Conservation (phyloP, 2,888 invertebrate species). For the Pseudanteris insignis region DNA sequence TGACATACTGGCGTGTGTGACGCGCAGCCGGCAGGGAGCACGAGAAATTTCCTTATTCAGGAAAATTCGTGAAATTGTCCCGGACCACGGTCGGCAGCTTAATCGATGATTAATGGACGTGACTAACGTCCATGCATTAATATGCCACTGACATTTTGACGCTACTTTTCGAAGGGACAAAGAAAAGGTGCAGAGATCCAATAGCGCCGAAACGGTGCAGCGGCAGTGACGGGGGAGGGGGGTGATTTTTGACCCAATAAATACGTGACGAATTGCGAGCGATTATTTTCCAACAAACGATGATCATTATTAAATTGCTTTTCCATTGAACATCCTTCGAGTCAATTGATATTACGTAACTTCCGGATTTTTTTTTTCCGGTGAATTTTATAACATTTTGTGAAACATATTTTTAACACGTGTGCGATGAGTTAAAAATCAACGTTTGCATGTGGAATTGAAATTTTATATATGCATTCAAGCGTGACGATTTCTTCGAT, state of each 20-base stretch:
- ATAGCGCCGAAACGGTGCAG: background rate
- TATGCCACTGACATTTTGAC: conserved; percentile 27
- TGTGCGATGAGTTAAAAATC: too few relatives aligned
- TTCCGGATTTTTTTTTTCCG: too few relatives aligned
- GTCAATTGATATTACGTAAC: too few relatives aligned
- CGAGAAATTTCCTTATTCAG: conserved; percentile 58
- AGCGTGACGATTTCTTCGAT: too few relatives aligned
- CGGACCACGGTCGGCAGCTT: conserved; percentile 63
- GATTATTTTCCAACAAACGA: conserved; percentile 19
- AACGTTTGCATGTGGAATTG: too few relatives aligned
- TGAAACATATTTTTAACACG: too few relatives aligned
- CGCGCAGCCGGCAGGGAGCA: conserved; percentile 43
- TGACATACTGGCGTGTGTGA: conserved; percentile 62
- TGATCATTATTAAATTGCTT: conserved; percentile 9
- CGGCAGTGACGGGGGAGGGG: background rate
- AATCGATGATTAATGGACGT: conserved; percentile 65
- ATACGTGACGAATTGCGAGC: conserved; percentile 20
- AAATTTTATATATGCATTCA: too few relatives aligned
- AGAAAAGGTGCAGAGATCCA: background rate
- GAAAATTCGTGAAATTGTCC: conserved; percentile 65
- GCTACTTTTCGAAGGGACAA: conserved; percentile 7
- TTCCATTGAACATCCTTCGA: too few relatives aligned
- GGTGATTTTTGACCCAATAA: conserved; percentile 9
- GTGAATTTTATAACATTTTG: too few relatives aligned
- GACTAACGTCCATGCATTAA: conserved; percentile 33